Evolutionary conservation across 2,113 vertebrate genomes (phyloP).

Genomic region (Okapia johnstoni): DNA sequence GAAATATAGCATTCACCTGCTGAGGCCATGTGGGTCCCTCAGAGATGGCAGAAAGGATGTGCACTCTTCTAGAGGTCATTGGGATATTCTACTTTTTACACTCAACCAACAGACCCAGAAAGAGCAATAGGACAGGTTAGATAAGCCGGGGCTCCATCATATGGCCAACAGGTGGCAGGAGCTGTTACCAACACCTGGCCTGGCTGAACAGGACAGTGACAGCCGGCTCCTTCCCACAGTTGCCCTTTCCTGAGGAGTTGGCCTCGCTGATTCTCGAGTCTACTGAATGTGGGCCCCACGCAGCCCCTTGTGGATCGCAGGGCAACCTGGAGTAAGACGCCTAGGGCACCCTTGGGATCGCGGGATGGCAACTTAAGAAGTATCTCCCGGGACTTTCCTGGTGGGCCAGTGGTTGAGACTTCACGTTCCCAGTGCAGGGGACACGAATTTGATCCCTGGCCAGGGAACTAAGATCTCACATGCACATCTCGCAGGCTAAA

Average conservation of each 20-base stretch:
- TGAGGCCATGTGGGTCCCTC: background rate
- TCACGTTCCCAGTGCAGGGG: background rate
- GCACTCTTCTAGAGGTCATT: background rate
- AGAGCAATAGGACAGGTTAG: background rate
- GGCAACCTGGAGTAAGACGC: background rate
- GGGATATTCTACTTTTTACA: background rate
- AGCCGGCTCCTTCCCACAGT: background rate
- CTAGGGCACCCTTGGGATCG: background rate
- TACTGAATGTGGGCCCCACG: background rate
- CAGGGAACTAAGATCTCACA: background rate
- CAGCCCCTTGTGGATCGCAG: background rate
- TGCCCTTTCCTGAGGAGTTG: background rate
- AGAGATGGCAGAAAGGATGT: background rate
- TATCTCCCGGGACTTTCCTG: background rate
- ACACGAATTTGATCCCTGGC: background rate
- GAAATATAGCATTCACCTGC: background rate
- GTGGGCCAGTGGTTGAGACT: background rate
- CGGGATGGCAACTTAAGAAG: background rate
- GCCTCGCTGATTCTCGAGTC: background rate
- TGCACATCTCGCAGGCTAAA: background rate
- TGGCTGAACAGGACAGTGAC: accelerated
- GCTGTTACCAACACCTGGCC: background rate
- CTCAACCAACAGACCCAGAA: background rate
- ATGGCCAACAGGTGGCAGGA: background rate
- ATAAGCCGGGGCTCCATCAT: background rate